Evolutionary conservation across 2,888 invertebrate species (phyloP).

Genomic region (Apotomis betuletana): DNA sequence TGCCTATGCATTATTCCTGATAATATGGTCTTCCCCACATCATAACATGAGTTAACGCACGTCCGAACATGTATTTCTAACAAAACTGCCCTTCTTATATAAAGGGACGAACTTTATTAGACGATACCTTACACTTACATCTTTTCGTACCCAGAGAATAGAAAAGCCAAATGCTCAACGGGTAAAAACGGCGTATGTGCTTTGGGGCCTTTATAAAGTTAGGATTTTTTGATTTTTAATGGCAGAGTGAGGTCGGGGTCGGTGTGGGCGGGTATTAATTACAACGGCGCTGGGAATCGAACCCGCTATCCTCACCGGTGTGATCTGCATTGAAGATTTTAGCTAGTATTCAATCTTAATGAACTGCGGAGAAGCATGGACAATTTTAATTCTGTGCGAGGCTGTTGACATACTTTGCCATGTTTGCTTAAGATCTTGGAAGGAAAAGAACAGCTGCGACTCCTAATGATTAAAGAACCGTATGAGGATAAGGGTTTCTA

Average conservation of each 20-base stretch:
- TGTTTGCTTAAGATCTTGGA: too few relatives aligned
- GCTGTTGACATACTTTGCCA: too few relatives aligned
- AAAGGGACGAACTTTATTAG: not conserved
- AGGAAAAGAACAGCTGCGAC: too few relatives aligned
- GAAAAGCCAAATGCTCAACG: not conserved
- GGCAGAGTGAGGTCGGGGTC: constrained; percentile 45
- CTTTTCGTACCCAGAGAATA: not conserved
- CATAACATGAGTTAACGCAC: not conserved
- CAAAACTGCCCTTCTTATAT: not conserved
- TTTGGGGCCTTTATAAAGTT: not conserved
- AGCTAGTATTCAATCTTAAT: constrained; percentile 10
- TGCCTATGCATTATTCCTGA: too few relatives aligned
- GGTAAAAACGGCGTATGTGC: constrained; percentile 5
- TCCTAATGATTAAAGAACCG: too few relatives aligned
- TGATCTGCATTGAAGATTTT: constrained; percentile 27
- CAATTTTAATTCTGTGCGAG: too few relatives aligned
- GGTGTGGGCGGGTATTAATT: constrained; percentile 75
- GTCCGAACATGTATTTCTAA: not conserved
- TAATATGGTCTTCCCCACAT: too few relatives aligned
- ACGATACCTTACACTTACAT: not conserved
- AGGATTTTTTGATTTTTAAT: not conserved
- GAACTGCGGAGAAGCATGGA: not conserved
- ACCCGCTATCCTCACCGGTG: constrained; percentile 41
- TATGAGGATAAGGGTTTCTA: too few relatives aligned
- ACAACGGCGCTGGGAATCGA: constrained; percentile 61